Percentiles rank a stretch among this genome's conserved stretches.
Evolutionary conservation across 1,140 invertebrate genomes (phyloP).

Genomic region (Kradibia gibbosae): DNA sequence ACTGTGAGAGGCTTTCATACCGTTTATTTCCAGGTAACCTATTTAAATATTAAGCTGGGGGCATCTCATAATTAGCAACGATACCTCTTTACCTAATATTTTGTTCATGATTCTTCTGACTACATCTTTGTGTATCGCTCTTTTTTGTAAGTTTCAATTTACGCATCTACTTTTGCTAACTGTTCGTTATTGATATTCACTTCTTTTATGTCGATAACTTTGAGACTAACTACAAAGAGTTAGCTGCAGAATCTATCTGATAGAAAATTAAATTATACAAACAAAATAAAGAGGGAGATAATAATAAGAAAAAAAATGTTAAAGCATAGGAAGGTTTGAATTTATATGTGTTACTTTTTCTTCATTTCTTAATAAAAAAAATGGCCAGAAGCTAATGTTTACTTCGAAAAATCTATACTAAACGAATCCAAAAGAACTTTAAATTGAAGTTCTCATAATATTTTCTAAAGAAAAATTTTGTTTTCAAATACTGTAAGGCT

Average conservation of each 20-base stretch:
- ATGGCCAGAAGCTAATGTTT: conserved; percentile 1
- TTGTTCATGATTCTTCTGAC: not conserved
- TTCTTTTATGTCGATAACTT: conserved; percentile 35
- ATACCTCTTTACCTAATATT: not conserved
- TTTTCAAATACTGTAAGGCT: too few species aligned
- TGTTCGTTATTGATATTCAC: conserved; percentile 40
- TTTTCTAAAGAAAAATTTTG: too few species aligned
- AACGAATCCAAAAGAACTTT: not conserved
- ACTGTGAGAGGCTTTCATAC: conserved; percentile 6
- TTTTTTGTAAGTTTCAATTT: not conserved
- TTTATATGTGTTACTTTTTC: too few species aligned
- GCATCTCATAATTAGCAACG: conserved; percentile 8
- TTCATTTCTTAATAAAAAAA: not conserved
- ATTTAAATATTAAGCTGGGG: not conserved
- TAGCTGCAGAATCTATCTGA: not conserved
- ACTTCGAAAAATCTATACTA: not conserved
- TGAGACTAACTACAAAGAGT: not conserved
- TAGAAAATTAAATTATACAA: not conserved
- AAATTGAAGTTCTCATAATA: not conserved
- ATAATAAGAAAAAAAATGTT: too few species aligned
- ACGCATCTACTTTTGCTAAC: not conserved
- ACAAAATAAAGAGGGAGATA: not conserved
- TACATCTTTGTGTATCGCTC: conserved; percentile 46
- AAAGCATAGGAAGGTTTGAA: too few species aligned
- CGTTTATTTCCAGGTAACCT: not conserved